A percentile compares a stretch with the other conserved stretches of the same genome.
Conservation (phyloP, 2,113 vertebrate genomes). For the Heteronetta atricapilla region DNA sequence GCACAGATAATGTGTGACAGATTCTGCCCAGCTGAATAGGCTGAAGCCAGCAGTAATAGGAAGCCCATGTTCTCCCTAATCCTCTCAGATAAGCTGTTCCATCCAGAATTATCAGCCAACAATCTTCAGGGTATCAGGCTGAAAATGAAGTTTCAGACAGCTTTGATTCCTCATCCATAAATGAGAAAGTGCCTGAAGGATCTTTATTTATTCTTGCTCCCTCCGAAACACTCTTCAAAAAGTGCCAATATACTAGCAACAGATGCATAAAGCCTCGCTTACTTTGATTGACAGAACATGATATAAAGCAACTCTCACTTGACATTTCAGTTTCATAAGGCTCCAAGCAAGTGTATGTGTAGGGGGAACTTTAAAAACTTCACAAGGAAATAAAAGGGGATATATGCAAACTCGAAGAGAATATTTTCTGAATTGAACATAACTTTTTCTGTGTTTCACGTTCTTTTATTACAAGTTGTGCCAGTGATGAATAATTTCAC, state of each 20-base stretch:
- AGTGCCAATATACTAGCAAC: conserved; percentile 88
- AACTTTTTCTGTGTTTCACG: conserved; percentile 53
- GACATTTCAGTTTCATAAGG: conserved; percentile 87
- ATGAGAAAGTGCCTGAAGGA: conserved; percentile 89
- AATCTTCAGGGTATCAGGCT: conserved; percentile 88
- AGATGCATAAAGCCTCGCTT: conserved; percentile 84
- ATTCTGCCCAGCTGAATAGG: conserved; percentile 83
- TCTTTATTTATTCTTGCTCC: conserved; percentile 88
- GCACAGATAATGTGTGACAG: conserved; percentile 84
- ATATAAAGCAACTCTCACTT: conserved; percentile 86
- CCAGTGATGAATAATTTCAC: conserved; percentile 59
- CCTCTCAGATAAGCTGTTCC: conserved; percentile 87
- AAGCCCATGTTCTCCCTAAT: conserved; percentile 87
- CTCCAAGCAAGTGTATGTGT: conserved; percentile 64
- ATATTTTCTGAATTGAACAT: conserved; percentile 67
- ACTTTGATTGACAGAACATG: conserved; percentile 86
- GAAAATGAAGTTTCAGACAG: conserved; percentile 90
- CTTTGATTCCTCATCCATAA: conserved; percentile 89
- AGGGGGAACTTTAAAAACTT: conserved; percentile 67
- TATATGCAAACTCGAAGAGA: conserved; percentile 74
- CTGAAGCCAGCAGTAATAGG: conserved; percentile 85
- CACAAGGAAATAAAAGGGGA: conserved; percentile 73
- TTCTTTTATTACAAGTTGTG: conserved; percentile 45
- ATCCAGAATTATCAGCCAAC: conserved; percentile 88
- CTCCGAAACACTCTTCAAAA: conserved; percentile 87